Evolutionary conservation across 2,888 invertebrate species (phyloP), one percentile per base, ranked within the genome.

Genomic region (Neoitamus cyanurus): DNA sequence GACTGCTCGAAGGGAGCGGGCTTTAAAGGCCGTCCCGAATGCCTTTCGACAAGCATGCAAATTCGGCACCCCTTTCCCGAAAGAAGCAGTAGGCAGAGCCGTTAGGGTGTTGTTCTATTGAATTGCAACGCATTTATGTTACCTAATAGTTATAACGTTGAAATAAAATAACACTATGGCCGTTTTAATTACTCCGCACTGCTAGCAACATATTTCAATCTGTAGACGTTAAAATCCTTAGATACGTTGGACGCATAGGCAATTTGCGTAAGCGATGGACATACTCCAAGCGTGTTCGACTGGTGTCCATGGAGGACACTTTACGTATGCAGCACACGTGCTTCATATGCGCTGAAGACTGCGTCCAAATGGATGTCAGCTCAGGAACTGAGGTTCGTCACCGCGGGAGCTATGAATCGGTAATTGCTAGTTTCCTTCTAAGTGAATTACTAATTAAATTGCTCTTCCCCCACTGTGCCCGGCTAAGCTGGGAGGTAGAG

Each of bases 371-470:
- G 69, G 82, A 82, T 69, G 82, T 82, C 82, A 82, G 69, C 68
- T 69, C 82, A 78, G 78, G 82, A 82, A 69, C 82, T 36, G 68
- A 69, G 34, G n/a, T 20, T 31, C 48, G 82, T 36, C 69, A 36
- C 30, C 28, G 37, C 37, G 82, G 82, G 82, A 82, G 48, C 69
- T 82, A 82, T 82, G 82, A 82, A 82, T 82, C 82, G 82, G 69
- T 82, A 82, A 82, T 82, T 82, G 82, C 82, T 69, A 82, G 34
- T 69, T 69, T 36, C 69, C 82, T 69, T 82, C 69, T 82, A 82
- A 82, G 82, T 82, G 82, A 82, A 82, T 82, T 82, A 68, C 69
- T 82, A 82, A 82, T 82, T 82, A 82, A 82, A 82, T 82, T 82
- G 42, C 69, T 36, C 36, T 42, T 58, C 28, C 58, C 58, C 7